Evolutionary conservation across 2,797 vertebrate genomes (phyloP).

Genomic region (Channa striata): DNA sequence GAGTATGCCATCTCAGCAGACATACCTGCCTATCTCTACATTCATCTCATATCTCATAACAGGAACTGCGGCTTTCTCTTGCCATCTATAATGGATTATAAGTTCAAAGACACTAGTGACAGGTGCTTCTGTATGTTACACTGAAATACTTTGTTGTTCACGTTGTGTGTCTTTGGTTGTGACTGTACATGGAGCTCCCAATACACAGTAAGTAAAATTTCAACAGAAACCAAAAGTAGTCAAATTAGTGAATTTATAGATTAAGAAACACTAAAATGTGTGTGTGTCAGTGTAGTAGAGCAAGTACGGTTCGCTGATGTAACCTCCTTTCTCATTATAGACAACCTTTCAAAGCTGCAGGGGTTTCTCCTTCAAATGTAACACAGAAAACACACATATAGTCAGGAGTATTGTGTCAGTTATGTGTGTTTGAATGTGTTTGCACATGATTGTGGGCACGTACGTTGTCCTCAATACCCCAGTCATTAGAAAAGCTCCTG

Average conservation of each 20-base stretch:
- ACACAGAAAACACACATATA: slow-evolving; percentile 43
- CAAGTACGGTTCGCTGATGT: slow-evolving; percentile 48
- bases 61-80: slow-evolving; percentile 44
- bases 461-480: slow-evolving; percentile 22
- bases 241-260: slow-evolving; percentile 5
- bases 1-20: slow-evolving; percentile 92
- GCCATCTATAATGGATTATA: slow-evolving; percentile 50
- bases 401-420: slow-evolving; percentile 28
- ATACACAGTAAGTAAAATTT: slow-evolving; percentile 79
- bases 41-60: slow-evolving; percentile 60
- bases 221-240: neutral
- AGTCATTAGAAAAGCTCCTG: slow-evolving; percentile 50
- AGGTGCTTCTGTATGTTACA: slow-evolving; percentile 27
- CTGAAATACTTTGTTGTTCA: slow-evolving; percentile 43
- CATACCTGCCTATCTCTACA: slow-evolving; percentile 73
- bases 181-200: slow-evolving; percentile 78
- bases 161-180: slow-evolving; percentile 66
- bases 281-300: slow-evolving; percentile 6
- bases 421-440: slow-evolving; percentile 28
- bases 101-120: slow-evolving; percentile 29
- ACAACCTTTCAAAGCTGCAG: slow-evolving; percentile 56
- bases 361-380: slow-evolving; percentile 57
- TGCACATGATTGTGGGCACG: slow-evolving; percentile 5
- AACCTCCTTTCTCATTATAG: slow-evolving; percentile 60
- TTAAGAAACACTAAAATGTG: neutral